Evolutionary conservation across 2,113 vertebrate species (phyloP).

Genomic region (Hemiscyllium ocellatum): DNA sequence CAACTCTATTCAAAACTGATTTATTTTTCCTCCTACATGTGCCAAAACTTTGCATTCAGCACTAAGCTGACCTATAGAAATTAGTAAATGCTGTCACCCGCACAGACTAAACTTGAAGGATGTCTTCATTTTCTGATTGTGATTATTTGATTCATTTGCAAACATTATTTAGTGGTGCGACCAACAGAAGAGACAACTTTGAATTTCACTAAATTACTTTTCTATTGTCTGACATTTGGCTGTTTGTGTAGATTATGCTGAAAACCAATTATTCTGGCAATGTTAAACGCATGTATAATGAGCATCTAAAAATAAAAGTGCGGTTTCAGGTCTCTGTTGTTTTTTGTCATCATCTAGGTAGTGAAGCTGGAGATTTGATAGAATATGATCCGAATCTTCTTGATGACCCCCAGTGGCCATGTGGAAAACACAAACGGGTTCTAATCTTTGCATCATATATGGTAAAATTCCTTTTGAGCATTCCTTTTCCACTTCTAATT

Average conservation of each 20-base stretch:
- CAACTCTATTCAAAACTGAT: neutral
- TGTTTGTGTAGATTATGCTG: neutral
- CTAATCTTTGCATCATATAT: conserved; percentile 97
- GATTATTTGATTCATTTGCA: neutral
- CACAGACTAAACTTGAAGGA: neutral
- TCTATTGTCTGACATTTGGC: neutral
- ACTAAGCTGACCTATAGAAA: neutral
- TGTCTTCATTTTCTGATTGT: neutral
- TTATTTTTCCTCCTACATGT: neutral
- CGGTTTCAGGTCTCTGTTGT: neutral
- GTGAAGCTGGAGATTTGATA: conserved; percentile 60
- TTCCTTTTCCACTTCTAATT: neutral
- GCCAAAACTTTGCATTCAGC: neutral
- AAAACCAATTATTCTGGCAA: conserved; percentile 2
- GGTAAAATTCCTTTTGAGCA: conserved; percentile 56
- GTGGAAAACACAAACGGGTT: conserved; percentile 93
- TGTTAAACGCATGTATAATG: neutral
- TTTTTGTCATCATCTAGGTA: conserved; percentile 52
- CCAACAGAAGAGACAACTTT: neutral
- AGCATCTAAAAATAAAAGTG: neutral
- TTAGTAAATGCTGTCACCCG: neutral
- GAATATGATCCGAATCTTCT: conserved; percentile 91
- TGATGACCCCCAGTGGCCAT: conserved; percentile 94
- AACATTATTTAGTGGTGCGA: neutral
- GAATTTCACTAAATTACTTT: neutral